phyloP scores from a whole-genome alignment of 2,797 vertebrate species.

The Apogon talboti region DNA sequence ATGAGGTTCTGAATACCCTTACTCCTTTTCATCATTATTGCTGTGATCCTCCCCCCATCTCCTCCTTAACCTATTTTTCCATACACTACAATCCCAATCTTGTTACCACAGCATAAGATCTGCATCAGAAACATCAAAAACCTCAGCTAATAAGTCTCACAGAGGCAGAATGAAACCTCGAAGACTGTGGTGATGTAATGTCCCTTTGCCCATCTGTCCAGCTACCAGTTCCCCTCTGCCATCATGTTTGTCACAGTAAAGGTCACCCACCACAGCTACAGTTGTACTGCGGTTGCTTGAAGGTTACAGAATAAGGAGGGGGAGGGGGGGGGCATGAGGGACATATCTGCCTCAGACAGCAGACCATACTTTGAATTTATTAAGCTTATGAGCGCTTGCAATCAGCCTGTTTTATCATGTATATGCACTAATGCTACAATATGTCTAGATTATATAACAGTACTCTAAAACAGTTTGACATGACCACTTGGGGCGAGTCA shows the following conservation, averaged over 20 bases:
- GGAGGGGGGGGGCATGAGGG: constrained; percentile 38
- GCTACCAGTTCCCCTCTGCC: constrained; percentile 53
- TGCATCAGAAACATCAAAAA: constrained; percentile 35
- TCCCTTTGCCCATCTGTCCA: constrained; percentile 57
- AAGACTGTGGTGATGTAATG: constrained; percentile 47
- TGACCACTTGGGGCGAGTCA: constrained; percentile 10
- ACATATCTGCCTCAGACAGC: constrained; percentile 43
- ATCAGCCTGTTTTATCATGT: not conserved
- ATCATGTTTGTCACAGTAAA: constrained; percentile 70
- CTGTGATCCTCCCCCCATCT: constrained; percentile 6
- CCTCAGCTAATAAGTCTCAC: constrained; percentile 41
- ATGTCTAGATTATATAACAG: not conserved
- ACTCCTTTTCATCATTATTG: not conserved
- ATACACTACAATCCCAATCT: constrained; percentile 18
- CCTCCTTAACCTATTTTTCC: constrained; percentile 26
- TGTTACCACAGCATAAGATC: constrained; percentile 24
- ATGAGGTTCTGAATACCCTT: constrained; percentile 16
- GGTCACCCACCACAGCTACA: constrained; percentile 64
- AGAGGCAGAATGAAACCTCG: constrained; percentile 19
- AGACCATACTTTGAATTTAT: constrained; percentile 29
- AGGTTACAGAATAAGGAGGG: constrained; percentile 63
- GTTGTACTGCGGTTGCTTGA: constrained; percentile 53
- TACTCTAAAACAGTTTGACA: constrained; percentile 18
- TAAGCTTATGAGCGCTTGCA: constrained; percentile 35
- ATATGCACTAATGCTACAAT: not conserved